A percentile compares a stretch with the other conserved stretches of the same genome.
Conservation (phyloP, 1,140 invertebrate species). For the Ridgeia piscesae region DNA sequence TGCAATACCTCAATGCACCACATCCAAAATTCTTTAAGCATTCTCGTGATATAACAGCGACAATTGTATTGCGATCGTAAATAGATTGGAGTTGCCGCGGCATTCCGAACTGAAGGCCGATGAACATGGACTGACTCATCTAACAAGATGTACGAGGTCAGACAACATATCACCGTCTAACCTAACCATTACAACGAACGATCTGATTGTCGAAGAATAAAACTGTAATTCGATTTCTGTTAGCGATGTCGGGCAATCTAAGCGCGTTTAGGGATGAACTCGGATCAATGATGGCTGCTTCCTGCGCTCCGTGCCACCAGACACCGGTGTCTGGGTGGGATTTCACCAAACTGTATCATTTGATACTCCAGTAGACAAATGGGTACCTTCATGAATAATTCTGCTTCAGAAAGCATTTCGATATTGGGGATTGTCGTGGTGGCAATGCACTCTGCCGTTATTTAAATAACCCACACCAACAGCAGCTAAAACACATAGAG, state of each 20-base stretch:
- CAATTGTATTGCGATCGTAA: constrained; percentile 11
- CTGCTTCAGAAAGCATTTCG: no score
- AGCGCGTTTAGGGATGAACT: not conserved
- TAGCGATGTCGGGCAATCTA: not conserved
- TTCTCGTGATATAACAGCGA: not conserved
- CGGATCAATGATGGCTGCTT: no score
- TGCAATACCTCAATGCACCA: not conserved
- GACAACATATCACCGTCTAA: not conserved
- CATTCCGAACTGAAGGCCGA: not conserved
- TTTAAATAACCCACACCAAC: no score
- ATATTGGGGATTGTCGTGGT: no score
- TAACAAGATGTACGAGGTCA: not conserved
- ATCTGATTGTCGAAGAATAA: not conserved
- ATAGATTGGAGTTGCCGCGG: constrained; percentile 5
- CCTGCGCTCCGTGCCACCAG: no score
- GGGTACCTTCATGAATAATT: no score
- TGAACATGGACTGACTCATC: not conserved
- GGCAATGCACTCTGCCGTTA: no score
- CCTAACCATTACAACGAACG: not conserved
- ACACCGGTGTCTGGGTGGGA: no score
- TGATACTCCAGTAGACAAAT: no score
- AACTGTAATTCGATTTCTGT: not conserved
- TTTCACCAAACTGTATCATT: no score
- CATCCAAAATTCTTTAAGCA: not conserved
- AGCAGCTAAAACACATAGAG: no score